phyloP scores from a whole-genome alignment of 2,113 vertebrate genomes.

The Tupaia tana region DNA sequence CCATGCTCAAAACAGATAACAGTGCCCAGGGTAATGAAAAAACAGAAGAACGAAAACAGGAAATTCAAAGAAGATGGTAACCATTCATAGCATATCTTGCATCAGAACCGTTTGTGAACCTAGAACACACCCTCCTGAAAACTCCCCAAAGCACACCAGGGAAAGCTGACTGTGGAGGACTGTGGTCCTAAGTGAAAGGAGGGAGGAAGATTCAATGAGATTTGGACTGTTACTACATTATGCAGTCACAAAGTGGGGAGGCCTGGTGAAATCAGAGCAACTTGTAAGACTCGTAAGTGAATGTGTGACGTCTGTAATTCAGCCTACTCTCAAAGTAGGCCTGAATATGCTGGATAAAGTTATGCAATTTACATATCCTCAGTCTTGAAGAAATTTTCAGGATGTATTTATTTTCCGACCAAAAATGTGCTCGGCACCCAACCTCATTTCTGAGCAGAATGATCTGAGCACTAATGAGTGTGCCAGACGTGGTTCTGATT shows the following conservation, averaged over 20 bases:
- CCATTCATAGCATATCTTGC: background rate
- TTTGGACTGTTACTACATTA: background rate
- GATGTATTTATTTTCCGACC: background rate
- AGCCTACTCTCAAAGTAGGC: background rate
- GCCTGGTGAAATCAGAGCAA: background rate
- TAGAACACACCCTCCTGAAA: background rate
- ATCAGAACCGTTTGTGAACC: background rate
- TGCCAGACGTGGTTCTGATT: background rate
- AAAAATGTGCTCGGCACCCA: background rate
- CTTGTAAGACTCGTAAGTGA: background rate
- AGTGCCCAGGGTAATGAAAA: background rate
- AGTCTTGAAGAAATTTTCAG: background rate
- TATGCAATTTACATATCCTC: background rate
- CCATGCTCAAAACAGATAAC: background rate
- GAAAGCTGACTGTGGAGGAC: no score
- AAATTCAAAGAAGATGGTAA: background rate
- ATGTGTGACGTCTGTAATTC: background rate
- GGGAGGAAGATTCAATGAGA: background rate
- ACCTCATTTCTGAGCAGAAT: background rate
- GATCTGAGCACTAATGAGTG: background rate
- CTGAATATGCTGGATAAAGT: background rate
- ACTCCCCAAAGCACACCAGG: no score
- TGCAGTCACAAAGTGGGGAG: background rate
- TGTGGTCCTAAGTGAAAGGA: background rate
- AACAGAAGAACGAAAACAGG: background rate